Conservation (phyloP, 2,888 invertebrate genomes). For the Isoperla grammatica region DNA sequence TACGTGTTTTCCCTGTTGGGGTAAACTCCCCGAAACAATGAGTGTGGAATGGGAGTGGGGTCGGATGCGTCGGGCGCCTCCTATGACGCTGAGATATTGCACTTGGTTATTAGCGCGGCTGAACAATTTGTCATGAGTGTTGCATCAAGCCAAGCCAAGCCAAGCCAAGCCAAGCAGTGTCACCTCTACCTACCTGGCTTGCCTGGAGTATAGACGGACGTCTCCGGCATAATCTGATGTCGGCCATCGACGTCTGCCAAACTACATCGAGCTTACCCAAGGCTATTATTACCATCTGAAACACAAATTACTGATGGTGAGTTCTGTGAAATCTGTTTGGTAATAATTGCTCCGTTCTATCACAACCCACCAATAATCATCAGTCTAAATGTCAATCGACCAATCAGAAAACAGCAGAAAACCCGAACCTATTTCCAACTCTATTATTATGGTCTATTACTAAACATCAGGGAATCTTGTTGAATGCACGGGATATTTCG, state of each 20-base stretch:
- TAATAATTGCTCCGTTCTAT: conserved; percentile 16
- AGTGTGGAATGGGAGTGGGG: too few relatives aligned
- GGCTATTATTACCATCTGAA: not conserved
- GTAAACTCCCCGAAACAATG: too few relatives aligned
- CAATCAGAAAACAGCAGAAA: conserved; percentile 6
- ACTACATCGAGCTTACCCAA: not conserved
- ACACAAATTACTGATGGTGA: conserved; percentile 11
- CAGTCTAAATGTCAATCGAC: conserved; percentile 14
- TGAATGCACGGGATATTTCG: not conserved
- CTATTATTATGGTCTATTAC: conserved; percentile 18
- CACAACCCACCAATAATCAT: conserved; percentile 17
- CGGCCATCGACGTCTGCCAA: conserved; percentile 1
- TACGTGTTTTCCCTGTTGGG: too few relatives aligned
- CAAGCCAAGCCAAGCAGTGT: too few relatives aligned
- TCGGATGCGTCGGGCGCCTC: too few relatives aligned
- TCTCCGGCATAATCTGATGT: conserved; percentile 6
- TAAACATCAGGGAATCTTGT: not conserved
- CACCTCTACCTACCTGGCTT: too few relatives aligned
- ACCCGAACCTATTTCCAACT: conserved; percentile 3
- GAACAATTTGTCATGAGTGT: too few relatives aligned
- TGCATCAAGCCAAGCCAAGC: too few relatives aligned
- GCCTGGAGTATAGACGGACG: not conserved
- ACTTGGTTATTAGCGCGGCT: too few relatives aligned
- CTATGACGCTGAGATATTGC: too few relatives aligned
- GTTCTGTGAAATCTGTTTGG: conserved; percentile 12